Evolutionary conservation across 2,113 vertebrate genomes (phyloP).

Genomic region (Toxostoma redivivum): DNA sequence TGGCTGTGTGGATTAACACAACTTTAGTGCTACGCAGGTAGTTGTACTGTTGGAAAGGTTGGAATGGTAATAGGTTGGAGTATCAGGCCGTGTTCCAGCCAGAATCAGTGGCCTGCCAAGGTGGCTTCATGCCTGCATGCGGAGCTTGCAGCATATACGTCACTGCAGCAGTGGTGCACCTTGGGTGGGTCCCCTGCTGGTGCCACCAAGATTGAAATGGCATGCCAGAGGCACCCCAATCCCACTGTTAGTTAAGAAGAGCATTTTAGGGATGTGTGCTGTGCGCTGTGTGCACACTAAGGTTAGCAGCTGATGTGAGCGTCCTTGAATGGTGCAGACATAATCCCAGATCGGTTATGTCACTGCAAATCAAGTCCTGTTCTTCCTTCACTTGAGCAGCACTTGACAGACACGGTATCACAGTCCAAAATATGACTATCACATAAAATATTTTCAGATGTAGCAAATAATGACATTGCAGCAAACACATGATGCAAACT

Average conservation of each 20-base stretch:
- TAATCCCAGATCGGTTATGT: not conserved
- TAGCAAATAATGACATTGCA: not conserved
- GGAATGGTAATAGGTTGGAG: not conserved
- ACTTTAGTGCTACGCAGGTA: not conserved
- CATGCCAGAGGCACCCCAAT: not conserved
- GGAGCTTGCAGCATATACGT: not conserved
- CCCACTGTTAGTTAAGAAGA: not conserved
- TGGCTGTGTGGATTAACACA: not conserved
- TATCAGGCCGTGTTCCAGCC: not conserved
- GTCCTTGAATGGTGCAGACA: not conserved
- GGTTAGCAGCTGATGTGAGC: not conserved
- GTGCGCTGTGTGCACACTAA: not conserved
- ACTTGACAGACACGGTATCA: not conserved
- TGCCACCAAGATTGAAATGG: not conserved
- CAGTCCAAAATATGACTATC: not conserved
- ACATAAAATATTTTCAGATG: not conserved
- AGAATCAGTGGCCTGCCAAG: not conserved
- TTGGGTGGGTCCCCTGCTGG: not conserved
- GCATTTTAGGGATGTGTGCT: not conserved
- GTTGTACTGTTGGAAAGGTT: not conserved
- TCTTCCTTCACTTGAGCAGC: not conserved
- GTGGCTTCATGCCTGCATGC: fast-evolving
- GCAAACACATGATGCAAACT: not conserved
- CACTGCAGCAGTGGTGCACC: no score
- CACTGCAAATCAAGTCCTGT: not conserved